These are phyloP conservation scores for Rhabdornis inornatus DNA, from an alignment of 2,113 vertebrate genomes.

Conservation along the genomic window DNA sequence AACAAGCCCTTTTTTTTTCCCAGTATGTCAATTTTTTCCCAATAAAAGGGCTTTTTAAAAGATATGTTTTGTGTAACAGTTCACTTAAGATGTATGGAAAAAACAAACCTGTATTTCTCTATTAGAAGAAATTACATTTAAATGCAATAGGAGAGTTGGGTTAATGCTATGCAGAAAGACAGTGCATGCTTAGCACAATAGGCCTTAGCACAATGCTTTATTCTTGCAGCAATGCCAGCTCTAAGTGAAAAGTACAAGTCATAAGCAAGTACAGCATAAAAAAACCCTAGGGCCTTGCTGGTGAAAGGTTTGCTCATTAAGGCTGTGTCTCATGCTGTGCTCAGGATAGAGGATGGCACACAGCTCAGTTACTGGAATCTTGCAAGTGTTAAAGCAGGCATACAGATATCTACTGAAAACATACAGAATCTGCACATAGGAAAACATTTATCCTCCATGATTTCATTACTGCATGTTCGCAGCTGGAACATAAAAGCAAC, in stretches of 20 bases:
- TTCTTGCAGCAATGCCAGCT: constrained; percentile 63
- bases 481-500: constrained; percentile 32
- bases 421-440: constrained; percentile 32
- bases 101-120: constrained; percentile 15
- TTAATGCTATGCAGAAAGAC: constrained; percentile 66
- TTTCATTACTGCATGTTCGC: constrained; percentile 29
- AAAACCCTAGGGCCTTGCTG: constrained; percentile 45
- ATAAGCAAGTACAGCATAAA: constrained; percentile 64
- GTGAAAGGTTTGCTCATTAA: constrained; percentile 55
- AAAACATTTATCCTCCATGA: constrained; percentile 30
- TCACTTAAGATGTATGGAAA: not conserved
- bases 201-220: constrained; percentile 58
- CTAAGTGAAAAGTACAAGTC: constrained; percentile 56
- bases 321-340: constrained; percentile 61
- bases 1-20: not conserved
- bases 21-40: not conserved
- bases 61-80: not conserved
- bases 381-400: constrained; percentile 46
- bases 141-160: constrained; percentile 46
- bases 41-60: not conserved
- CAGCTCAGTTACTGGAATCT: constrained; percentile 37
- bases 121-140: constrained; percentile 43
- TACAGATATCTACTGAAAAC: constrained; percentile 39
- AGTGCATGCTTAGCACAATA: constrained; percentile 65
- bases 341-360: constrained; percentile 49